Percentiles rank a stretch among this genome's conserved stretches.
These are phyloP conservation scores for Metridium senile DNA, from an alignment of 92 coral and sea anemone genomes.

Conservation along the genomic window DNA sequence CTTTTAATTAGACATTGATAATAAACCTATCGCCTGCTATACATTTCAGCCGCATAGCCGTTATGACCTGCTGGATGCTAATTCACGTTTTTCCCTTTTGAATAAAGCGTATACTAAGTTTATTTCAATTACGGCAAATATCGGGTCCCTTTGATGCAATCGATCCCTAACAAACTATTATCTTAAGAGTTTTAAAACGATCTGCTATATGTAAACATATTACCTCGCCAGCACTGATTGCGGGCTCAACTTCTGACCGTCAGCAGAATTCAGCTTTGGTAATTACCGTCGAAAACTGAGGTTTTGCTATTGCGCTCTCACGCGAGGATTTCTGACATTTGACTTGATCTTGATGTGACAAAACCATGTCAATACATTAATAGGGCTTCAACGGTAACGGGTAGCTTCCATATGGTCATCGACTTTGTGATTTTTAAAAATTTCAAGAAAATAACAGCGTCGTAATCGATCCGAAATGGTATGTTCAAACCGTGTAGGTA, in stretches of 20 bases:
- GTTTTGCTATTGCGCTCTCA: not conserved
- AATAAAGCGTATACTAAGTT: not conserved
- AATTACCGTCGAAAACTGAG: not conserved
- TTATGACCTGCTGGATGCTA: too few relatives aligned
- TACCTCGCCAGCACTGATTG: not conserved
- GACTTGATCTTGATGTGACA: not conserved
- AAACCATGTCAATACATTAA: not conserved
- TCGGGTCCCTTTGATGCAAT: not conserved
- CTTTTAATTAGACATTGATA: too few relatives aligned
- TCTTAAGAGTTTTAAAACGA: not conserved
- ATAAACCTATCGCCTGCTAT: too few relatives aligned
- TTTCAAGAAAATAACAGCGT: too few relatives aligned
- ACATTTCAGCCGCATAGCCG: too few relatives aligned
- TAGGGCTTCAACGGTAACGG: not conserved
- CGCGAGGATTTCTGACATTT: slow-evolving; percentile 7
- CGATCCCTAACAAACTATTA: not conserved
- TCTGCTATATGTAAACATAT: not conserved
- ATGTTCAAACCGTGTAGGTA: not conserved
- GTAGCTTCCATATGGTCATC: not conserved
- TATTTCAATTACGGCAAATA: not conserved
- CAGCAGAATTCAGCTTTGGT: not conserved
- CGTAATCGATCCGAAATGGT: too few relatives aligned
- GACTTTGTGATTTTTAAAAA: not conserved
- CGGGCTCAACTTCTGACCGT: slow-evolving; percentile 4
- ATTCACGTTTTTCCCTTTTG: not conserved